Evolutionary conservation across 1,140 invertebrate species (phyloP), one percentile per base, ranked within the genome.

Genomic region (Eciton burchellii): DNA sequence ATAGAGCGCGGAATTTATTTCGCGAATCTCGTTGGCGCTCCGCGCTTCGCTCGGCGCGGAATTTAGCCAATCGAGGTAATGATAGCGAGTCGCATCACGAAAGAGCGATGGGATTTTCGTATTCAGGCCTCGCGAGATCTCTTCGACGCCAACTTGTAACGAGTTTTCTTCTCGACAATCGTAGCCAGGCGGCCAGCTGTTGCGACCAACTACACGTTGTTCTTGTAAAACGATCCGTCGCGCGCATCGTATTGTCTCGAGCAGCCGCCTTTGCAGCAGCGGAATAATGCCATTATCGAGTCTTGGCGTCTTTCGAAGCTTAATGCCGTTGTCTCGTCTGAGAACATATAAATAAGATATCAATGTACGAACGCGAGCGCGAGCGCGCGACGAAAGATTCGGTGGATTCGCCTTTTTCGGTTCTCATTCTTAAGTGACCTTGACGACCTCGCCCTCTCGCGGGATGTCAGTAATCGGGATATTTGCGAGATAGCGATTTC

Each of bases 91-190:
- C 29, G 26, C 19, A 12, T 57, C 4, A 14, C 24, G 43, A 5
- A 47, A 35, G 56, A 62, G 43, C 43, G 4, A 9, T 26, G 1
- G 19, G 29, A 63, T 29, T 62, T 74, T 62, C 24, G 26, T 74
- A 62, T 74, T 74, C 26, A 74, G 16, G 4, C 19, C 63, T 63
- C n/a, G 14, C 35, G 26, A 26, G 16, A 72, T 11, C 3, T 59
- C 21, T 43, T 57, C 14, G 43, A 72, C 29, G 16, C 5, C 4
- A 60, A 35, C 1, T 73, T 0, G 21, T 16, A 59, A 73, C 5
- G 70, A 73, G 9, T 73, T 59, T 72, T 26, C 35, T 72, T 73
- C 35, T 35, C 14, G 24, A 59, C 21, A 59, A 59, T 24, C 6
- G 11, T 76, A 35, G 35, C 35, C 35, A 6, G 35, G 35, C 35